Conservation (phyloP, 2,888 invertebrate species). For the Hyles lineata region DNA sequence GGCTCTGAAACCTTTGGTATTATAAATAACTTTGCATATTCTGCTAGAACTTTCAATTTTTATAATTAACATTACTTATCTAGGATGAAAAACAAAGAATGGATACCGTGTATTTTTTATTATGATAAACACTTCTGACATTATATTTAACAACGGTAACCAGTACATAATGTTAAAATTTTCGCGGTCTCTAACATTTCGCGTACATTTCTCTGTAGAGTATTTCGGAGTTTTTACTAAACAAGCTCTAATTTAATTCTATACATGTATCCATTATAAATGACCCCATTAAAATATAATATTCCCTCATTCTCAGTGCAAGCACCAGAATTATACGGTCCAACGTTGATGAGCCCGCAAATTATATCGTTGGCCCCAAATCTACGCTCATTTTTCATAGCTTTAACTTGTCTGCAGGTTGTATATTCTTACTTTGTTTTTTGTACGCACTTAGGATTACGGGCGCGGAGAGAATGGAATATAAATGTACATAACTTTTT, state of each 20-base stretch:
- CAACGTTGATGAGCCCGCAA: conserved; percentile 45
- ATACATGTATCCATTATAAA: conserved; percentile 35
- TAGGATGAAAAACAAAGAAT: too few relatives aligned
- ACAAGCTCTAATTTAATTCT: conserved; percentile 1
- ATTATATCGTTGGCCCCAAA: conserved; percentile 35
- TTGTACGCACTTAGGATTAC: conserved; percentile 26
- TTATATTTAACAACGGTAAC: too few relatives aligned
- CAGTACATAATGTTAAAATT: too few relatives aligned
- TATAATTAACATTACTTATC: too few relatives aligned
- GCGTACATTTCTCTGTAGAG: not conserved
- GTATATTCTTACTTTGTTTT: conserved; percentile 25
- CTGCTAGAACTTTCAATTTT: too few relatives aligned
- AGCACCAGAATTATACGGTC: conserved; percentile 40
- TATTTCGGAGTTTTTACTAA: not conserved
- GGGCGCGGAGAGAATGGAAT: conserved; percentile 16
- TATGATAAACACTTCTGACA: too few relatives aligned
- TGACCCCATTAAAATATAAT: conserved; percentile 44
- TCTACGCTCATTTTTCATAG: conserved; percentile 33
- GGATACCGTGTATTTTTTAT: too few relatives aligned
- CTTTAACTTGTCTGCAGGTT: conserved; percentile 27
- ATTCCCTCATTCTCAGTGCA: conserved; percentile 31
- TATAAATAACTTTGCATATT: too few relatives aligned
- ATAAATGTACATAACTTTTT: conserved; percentile 22
- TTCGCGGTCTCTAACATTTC: not conserved
- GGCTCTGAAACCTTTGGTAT: too few relatives aligned